Base-by-base conservation (phyloP, 2,888 invertebrate genomes). In the Molorchus minor region DNA sequence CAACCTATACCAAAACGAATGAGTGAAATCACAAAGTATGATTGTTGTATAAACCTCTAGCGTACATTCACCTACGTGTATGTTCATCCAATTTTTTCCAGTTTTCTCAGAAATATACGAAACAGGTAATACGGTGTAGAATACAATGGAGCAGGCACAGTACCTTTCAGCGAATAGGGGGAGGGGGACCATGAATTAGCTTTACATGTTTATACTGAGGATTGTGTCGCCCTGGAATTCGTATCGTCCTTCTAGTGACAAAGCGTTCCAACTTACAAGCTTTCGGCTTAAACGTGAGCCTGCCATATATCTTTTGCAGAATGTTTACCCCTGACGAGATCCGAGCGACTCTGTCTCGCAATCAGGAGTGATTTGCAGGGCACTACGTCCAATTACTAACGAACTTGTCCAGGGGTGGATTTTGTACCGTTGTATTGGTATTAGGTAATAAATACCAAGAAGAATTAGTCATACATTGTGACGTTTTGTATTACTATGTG, bases 351-450 rank as follows among this genome's bases (percentile, higher is more conserved):
- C 52, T 52, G 40, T 76, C 74, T 75, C 73, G 73, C 74, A 73
- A 76, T 76, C 75, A 74, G 70, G 71, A 75, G 73, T 75, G 75
- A 75, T 75, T 76, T 75, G 74, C 73, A 74, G 72, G 71, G 73
- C 70, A 74, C 70, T 71, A 71, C 70, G 71, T 72, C 74, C 74
- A 75, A 74, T 75, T 75, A 75, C 72, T 68, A 68, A 71, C 72
- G 72, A 69, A 68, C 70, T 70, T 68, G 65, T 69, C 64, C 69
- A 74, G 52, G 20, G 4, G 30, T 30, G 52, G 71, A 69, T 71
- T 71, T 12, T 4, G 1, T 25, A 25, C 17, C 10, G 13, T 19
- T 19, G 10, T 8, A 25, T 8, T 25, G 25, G n/a, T n/a, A n/a
- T n/a, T n/a, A n/a, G n/a, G n/a, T n/a, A n/a, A n/a, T n/a, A n/a